Percentiles rank a stretch among this genome's conserved stretches.
Evolutionary conservation across 1,140 invertebrate genomes (phyloP).

Genomic region (Nomia melanderi): DNA sequence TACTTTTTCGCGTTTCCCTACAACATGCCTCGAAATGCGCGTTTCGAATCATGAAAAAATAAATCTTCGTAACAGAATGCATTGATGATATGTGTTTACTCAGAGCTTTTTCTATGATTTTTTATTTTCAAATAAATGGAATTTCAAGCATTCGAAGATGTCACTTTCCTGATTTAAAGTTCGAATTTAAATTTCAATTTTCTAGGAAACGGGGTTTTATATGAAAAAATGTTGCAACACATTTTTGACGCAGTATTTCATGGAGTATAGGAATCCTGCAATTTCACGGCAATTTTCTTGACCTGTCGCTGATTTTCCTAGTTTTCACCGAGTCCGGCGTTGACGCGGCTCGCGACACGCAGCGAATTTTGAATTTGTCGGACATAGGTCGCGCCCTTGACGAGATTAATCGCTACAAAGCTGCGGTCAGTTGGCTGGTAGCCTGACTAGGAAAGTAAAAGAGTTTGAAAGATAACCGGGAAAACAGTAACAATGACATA

Average conservation of each 20-base stretch:
- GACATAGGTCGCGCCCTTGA: conserved; percentile 75
- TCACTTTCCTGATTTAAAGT: too few species aligned
- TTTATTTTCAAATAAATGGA: too few species aligned
- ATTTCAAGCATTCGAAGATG: too few species aligned
- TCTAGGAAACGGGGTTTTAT: too few species aligned
- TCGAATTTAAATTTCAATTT: too few species aligned
- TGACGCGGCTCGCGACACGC: conserved; percentile 50
- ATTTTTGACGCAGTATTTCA: neutral
- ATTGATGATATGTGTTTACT: too few species aligned
- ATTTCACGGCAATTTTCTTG: neutral
- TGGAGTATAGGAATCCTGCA: neutral
- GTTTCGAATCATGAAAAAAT: neutral
- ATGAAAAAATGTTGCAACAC: too few species aligned
- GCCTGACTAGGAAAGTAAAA: conserved; percentile 79
- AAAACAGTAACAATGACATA: conserved; percentile 56
- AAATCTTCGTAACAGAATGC: neutral
- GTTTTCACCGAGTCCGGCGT: conserved; percentile 29
- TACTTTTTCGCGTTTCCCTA: neutral
- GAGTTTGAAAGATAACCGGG: conserved; percentile 52
- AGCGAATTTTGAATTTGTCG: conserved; percentile 76
- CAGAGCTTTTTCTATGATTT: too few species aligned
- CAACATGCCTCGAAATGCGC: neutral
- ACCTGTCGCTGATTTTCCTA: neutral
- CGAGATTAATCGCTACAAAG: conserved; percentile 76
- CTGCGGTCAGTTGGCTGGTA: conserved; percentile 71